Percentiles rank a stretch among this genome's conserved stretches.
Evolutionary conservation across 2,888 invertebrate genomes (phyloP).

Genomic region (Andricus quercusramuli): DNA sequence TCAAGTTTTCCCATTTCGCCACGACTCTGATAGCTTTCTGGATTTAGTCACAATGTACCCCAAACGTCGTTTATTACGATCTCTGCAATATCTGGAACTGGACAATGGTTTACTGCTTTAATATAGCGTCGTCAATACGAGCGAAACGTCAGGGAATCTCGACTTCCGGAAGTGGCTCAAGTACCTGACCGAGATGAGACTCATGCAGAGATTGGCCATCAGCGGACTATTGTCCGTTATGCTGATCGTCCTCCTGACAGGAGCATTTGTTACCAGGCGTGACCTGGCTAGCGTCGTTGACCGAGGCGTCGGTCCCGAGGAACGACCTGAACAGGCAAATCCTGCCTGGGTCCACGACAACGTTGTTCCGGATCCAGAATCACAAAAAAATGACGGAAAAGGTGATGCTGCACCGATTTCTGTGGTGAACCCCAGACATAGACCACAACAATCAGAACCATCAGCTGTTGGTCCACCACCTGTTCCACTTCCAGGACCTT

Average conservation of each 20-base stretch:
- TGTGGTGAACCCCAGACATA: slow-evolving; percentile 61
- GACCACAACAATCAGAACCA: slow-evolving; percentile 48
- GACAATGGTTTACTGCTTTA: slow-evolving; percentile 39
- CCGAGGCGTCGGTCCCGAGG: slow-evolving; percentile 71
- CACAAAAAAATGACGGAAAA: slow-evolving; percentile 52
- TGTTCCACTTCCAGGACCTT: slow-evolving; percentile 59
- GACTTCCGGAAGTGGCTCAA: slow-evolving; percentile 58
- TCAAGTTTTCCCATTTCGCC: slow-evolving; percentile 8
- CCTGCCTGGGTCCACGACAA: slow-evolving; percentile 74
- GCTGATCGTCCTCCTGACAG: slow-evolving; percentile 73
- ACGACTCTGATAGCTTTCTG: background rate
- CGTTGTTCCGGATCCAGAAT: slow-evolving; percentile 66
- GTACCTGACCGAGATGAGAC: slow-evolving; percentile 70
- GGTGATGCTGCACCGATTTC: slow-evolving; percentile 45
- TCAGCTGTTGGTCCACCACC: slow-evolving; percentile 63
- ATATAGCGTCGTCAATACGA: slow-evolving; percentile 65
- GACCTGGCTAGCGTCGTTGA: slow-evolving; percentile 71
- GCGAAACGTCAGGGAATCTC: slow-evolving; percentile 56
- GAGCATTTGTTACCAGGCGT: slow-evolving; percentile 72
- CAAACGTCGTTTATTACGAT: slow-evolving; percentile 17
- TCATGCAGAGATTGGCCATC: slow-evolving; percentile 75
- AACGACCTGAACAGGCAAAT: slow-evolving; percentile 69
- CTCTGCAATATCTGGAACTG: slow-evolving; percentile 23
- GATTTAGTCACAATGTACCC: slow-evolving; percentile 30
- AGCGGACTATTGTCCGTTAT: slow-evolving; percentile 75